A percentile compares a stretch with the other conserved stretches of the same genome.
Conservation (phyloP, 2,888 invertebrate genomes). For the Cantharis rustica region DNA sequence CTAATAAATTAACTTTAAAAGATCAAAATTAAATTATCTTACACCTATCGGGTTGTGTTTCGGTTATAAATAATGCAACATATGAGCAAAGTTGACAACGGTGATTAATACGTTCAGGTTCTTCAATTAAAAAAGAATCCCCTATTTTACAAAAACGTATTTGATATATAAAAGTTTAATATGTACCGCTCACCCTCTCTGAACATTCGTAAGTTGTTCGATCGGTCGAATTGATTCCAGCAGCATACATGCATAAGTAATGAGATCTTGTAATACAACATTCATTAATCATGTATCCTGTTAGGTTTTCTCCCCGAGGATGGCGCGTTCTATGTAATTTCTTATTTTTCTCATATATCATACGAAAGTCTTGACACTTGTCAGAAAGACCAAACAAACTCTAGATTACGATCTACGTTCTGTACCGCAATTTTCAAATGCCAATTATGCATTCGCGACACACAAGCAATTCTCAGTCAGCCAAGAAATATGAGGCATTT, state of each 20-base stretch:
- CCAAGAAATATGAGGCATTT: conserved; percentile 55
- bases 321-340: conserved; percentile 46
- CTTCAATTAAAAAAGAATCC: conserved; percentile 26
- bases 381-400: conserved; percentile 44
- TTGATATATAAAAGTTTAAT: conserved; percentile 28
- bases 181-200: conserved; percentile 26
- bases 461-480: conserved; percentile 55
- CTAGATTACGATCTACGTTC: conserved; percentile 41
- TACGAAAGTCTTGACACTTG: conserved; percentile 52
- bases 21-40: neutral
- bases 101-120: conserved; percentile 13
- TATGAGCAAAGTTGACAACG: neutral
- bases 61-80: neutral
- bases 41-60: neutral
- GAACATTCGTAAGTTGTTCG: conserved; percentile 30
- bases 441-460: conserved; percentile 56
- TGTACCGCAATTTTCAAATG: conserved; percentile 49
- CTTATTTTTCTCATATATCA: conserved; percentile 56
- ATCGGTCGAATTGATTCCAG: conserved; percentile 39
- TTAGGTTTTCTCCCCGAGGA: conserved; percentile 47
- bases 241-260: conserved; percentile 48
- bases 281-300: conserved; percentile 52
- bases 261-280: conserved; percentile 43
- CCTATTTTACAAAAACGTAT: conserved; percentile 29
- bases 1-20: neutral